Evolutionary conservation across 1,140 invertebrate species (phyloP).

Genomic region (Parapsyche elsis): DNA sequence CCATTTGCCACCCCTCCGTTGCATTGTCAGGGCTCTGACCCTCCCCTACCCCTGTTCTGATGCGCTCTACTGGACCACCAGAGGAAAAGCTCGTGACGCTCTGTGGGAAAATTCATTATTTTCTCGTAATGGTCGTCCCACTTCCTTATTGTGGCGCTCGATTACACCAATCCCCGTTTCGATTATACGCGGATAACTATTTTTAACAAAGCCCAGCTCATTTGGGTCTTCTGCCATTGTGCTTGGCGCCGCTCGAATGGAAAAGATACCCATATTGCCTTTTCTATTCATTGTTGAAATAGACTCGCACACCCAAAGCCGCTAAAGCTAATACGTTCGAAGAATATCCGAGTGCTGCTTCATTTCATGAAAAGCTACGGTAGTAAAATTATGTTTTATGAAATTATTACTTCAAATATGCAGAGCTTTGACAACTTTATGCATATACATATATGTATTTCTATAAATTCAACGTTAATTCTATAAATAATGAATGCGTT

Average conservation of each 20-base stretch:
- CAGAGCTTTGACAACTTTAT: no score
- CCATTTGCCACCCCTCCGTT: conserved; percentile 41
- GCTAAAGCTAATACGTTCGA: not conserved
- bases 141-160: conserved; percentile 25
- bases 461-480: no score
- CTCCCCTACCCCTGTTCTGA: not conserved
- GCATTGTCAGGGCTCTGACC: conserved; percentile 28
- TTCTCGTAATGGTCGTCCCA: conserved; percentile 19
- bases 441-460: no score
- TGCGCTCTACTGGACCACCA: conserved; percentile 27
- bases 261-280: not conserved
- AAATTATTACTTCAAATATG: no score
- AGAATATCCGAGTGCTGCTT: no score
- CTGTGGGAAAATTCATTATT: conserved; percentile 49
- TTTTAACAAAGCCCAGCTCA: not conserved
- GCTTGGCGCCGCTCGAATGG: not conserved
- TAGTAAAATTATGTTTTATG: no score
- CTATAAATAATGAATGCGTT: no score
- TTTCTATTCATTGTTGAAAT: not conserved
- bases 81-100: conserved; percentile 36
- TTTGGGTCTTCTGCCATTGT: not conserved
- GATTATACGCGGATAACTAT: not conserved
- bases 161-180: conserved; percentile 32
- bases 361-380: no score
- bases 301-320: not conserved